These are phyloP conservation scores for Cryptotermes secundus DNA, from an alignment of 1,140 invertebrate species.

Conservation along the genomic window DNA sequence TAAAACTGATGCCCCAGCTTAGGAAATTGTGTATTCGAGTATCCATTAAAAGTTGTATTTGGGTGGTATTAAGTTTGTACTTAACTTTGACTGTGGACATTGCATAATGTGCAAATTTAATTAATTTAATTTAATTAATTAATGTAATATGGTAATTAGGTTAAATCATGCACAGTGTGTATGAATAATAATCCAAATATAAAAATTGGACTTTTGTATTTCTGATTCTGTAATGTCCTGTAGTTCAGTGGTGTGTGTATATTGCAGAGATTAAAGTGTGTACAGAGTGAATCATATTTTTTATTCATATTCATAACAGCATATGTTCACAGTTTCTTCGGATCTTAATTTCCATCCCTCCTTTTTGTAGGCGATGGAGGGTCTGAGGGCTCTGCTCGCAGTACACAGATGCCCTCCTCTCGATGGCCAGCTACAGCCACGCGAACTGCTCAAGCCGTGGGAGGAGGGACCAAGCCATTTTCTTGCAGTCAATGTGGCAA, in stretches of 20 bases:
- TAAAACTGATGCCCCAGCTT: not conserved
- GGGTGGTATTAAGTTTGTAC: too few relatives aligned
- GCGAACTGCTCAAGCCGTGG: not conserved
- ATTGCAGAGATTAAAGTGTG: not conserved
- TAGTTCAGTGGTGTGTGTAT: not conserved
- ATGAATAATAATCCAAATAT: not conserved
- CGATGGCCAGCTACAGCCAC: not conserved
- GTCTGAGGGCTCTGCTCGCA: conserved; percentile 8
- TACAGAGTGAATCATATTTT: not conserved
- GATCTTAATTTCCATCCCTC: not conserved
- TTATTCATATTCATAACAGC: not conserved
- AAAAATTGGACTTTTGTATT: not conserved
- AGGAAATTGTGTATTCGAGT: not conserved
- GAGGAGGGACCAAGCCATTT: not conserved
- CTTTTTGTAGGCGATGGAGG: conserved; percentile 1
- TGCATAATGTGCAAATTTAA: not conserved
- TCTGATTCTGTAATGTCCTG: not conserved
- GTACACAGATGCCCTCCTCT: conserved; percentile 3
- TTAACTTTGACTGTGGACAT: too few relatives aligned
- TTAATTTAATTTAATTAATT: too few relatives aligned
- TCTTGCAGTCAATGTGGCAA: conserved; percentile 52
- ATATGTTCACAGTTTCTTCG: not conserved
- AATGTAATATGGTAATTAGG: not conserved
- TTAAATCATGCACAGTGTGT: not conserved
- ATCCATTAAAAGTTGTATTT: too few relatives aligned